Conservation (phyloP, 2,113 vertebrate genomes). For the Mobula birostris region DNA sequence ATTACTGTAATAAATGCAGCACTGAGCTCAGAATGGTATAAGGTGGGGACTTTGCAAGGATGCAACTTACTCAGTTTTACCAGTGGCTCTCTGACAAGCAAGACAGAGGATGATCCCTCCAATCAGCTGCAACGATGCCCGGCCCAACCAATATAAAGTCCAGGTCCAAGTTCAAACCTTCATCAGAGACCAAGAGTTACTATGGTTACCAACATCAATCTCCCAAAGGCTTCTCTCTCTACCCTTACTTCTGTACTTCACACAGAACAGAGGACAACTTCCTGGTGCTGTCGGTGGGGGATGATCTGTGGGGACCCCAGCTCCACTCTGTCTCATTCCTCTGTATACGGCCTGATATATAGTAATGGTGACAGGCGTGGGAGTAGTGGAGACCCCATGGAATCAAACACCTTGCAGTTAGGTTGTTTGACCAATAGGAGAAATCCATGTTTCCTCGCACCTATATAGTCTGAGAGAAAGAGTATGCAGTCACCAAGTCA, state of each 20-base stretch:
- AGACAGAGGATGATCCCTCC: conserved; percentile 65
- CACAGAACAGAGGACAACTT: not conserved
- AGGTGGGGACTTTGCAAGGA: no score
- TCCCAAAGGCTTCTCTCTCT: not conserved
- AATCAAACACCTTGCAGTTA: no score
- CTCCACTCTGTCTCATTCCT: not conserved
- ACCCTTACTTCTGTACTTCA: not conserved
- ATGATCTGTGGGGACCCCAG: not conserved
- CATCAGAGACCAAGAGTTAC: not conserved
- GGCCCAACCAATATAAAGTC: conserved; percentile 80
- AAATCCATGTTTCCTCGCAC: no score
- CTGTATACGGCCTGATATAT: no score
- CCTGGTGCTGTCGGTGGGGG: not conserved
- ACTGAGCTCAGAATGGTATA: no score
- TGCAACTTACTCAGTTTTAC: conserved; percentile 45
- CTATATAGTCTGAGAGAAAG: no score
- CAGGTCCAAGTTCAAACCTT: conserved; percentile 80
- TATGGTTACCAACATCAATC: not conserved
- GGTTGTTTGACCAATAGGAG: no score
- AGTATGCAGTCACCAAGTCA: no score
- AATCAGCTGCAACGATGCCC: conserved; percentile 66
- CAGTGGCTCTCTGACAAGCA: conserved; percentile 49
- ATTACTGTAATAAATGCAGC: no score
- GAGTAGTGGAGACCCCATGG: no score
- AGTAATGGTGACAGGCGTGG: no score